Conservation (phyloP, 1,140 invertebrate species). For the Drosophila mayri region DNA sequence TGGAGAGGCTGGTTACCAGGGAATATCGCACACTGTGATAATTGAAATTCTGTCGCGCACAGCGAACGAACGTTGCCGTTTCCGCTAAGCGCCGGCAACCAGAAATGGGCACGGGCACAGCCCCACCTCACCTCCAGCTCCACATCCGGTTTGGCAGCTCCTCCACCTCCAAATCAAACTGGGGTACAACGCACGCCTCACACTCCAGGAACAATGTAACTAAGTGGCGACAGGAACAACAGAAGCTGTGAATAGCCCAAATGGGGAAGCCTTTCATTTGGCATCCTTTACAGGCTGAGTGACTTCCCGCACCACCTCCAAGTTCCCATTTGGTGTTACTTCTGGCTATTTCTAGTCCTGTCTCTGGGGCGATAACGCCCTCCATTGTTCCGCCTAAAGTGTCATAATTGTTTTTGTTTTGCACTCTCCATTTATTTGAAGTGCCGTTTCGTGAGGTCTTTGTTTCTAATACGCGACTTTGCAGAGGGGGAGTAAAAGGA, state of each 20-base stretch:
- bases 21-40: constrained; percentile 40
- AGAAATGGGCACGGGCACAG: constrained; percentile 53
- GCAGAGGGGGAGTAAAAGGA: background rate
- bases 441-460: constrained; percentile 36
- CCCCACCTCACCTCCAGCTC: constrained; percentile 1
- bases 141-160: background rate
- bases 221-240: constrained; percentile 40
- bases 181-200: constrained; percentile 46
- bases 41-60: constrained; percentile 70
- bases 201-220: constrained; percentile 57
- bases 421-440: constrained; percentile 43
- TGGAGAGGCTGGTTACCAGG: background rate
- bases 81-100: constrained; percentile 70
- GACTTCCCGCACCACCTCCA: constrained; percentile 8
- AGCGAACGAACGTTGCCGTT: constrained; percentile 49
- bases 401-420: constrained; percentile 54
- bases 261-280: constrained; percentile 46
- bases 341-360: constrained; percentile 27
- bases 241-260: constrained; percentile 36
- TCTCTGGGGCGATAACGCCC: constrained; percentile 18
- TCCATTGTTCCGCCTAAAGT: constrained; percentile 35
- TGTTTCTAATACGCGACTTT: constrained; percentile 7
- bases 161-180: constrained; percentile 55
- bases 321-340: constrained; percentile 11
- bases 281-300: constrained; percentile 25